phyloP scores from a whole-genome alignment of 1,140 invertebrate genomes.

The Dendroctonus valens region DNA sequence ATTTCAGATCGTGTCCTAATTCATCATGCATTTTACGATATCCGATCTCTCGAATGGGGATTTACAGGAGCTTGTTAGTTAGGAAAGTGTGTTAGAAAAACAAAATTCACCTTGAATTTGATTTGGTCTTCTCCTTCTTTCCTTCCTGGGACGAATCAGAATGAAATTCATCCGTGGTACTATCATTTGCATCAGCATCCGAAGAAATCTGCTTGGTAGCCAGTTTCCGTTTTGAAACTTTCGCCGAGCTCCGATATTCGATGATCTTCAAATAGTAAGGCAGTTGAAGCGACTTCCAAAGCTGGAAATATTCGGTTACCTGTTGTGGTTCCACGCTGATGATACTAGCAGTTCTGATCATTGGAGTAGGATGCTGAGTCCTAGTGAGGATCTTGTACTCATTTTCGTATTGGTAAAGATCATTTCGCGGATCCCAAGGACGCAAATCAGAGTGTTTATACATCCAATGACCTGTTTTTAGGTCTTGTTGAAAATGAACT shows the following conservation, averaged over 20 bases:
- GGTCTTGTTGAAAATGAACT: constrained; percentile 68
- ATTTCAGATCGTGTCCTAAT: too few species aligned
- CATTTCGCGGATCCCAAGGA: constrained; percentile 81
- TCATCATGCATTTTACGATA: too few species aligned
- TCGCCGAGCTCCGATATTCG: constrained; percentile 28
- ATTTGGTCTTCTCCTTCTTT: constrained; percentile 37
- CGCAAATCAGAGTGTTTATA: constrained; percentile 74
- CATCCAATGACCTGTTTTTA: constrained; percentile 61
- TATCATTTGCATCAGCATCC: constrained; percentile 46
- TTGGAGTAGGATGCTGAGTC: constrained; percentile 70
- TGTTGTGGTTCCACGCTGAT: constrained; percentile 58
- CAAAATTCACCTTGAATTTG: constrained; percentile 34
- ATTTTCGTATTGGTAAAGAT: constrained; percentile 77
- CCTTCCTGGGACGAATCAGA: constrained; percentile 47
- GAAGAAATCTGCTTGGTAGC: constrained; percentile 46
- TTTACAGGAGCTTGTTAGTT: too few species aligned
- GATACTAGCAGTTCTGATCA: constrained; percentile 63
- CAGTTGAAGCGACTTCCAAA: neutral
- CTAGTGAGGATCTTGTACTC: constrained; percentile 71
- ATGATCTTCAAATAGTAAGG: constrained; percentile 9
- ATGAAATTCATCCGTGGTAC: constrained; percentile 48
- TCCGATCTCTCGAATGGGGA: too few species aligned
- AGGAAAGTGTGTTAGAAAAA: neutral
- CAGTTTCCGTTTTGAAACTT: constrained; percentile 43
- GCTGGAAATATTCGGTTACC: constrained; percentile 17